A percentile compares a stretch with the other conserved stretches of the same genome.
These are phyloP conservation scores for Diaprepes abbreviatus DNA, from an alignment of 2,888 invertebrate genomes.

Conservation along the genomic window DNA sequence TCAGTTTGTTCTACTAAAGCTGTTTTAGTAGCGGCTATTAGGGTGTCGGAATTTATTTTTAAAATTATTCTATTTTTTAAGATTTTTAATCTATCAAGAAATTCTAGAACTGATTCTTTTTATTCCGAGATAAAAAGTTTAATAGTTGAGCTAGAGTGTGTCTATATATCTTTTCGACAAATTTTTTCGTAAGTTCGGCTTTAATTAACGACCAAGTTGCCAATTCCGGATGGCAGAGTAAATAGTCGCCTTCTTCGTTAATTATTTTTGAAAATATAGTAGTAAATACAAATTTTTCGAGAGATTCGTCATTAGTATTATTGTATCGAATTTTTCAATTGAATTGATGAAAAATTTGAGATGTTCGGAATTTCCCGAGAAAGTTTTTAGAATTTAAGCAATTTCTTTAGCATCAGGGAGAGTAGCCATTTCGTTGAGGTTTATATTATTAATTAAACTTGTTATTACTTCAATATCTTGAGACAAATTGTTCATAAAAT, in stretches of 20 bases:
- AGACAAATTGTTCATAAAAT: neutral
- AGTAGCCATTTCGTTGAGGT: neutral
- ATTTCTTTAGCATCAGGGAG: too few relatives aligned
- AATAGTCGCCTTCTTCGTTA: slow-evolving; percentile 11
- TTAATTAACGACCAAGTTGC: neutral
- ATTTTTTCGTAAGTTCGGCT: neutral
- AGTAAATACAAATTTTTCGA: neutral
- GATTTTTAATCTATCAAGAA: neutral
- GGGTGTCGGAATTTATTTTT: slow-evolving; percentile 11
- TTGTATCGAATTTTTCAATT: neutral
- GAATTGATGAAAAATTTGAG: neutral
- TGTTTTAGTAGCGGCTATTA: neutral
- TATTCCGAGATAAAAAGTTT: neutral
- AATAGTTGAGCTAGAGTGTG: neutral
- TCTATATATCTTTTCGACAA: slow-evolving; percentile 10
- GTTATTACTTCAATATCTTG: neutral
- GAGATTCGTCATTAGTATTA: neutral
- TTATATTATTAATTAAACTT: neutral
- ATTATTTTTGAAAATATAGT: slow-evolving; percentile 11
- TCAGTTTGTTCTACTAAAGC: too few relatives aligned
- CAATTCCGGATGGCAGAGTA: slow-evolving; percentile 3
- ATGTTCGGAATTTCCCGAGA: neutral
- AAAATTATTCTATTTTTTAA: too few relatives aligned
- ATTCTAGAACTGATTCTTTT: slow-evolving; percentile 9
- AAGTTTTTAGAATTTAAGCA: neutral